Conservation (phyloP, 23 tunicate species). For the Phallusia fumigata region DNA sequence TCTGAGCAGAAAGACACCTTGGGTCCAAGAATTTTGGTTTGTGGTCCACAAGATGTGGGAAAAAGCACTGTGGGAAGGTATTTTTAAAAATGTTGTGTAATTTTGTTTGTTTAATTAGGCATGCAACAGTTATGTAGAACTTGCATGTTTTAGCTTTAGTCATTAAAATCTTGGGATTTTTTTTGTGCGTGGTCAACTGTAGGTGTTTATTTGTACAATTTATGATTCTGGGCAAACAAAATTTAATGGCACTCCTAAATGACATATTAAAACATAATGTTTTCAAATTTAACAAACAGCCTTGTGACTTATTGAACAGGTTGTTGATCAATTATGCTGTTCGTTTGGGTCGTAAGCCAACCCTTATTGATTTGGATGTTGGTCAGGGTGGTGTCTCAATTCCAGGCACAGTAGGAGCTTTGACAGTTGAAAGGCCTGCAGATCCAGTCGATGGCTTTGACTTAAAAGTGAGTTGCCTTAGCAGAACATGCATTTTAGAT, state of each 20-base stretch:
- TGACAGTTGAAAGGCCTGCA: conserved; percentile 85
- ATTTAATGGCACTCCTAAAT: too few relatives aligned
- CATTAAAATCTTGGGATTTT: background rate
- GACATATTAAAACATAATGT: too few relatives aligned
- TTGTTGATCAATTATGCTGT: conserved; percentile 71
- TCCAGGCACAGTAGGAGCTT: conserved; percentile 91
- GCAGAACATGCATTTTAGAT: too few relatives aligned
- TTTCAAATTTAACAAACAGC: too few relatives aligned
- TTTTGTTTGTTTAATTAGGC: too few relatives aligned
- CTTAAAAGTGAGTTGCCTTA: conserved; percentile 31
- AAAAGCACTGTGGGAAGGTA: conserved; percentile 75
- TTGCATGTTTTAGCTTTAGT: too few relatives aligned
- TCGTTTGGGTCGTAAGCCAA: conserved; percentile 74
- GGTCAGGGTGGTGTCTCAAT: conserved; percentile 91
- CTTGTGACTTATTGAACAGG: too few relatives aligned
- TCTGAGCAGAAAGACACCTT: conserved; percentile 62
- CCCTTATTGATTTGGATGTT: conserved; percentile 82
- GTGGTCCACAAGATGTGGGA: conserved; percentile 95
- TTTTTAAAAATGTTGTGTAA: too few relatives aligned
- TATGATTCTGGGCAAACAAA: too few relatives aligned
- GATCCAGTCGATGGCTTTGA: conserved; percentile 95
- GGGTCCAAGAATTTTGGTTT: conserved; percentile 85
- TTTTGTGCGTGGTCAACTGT: too few relatives aligned
- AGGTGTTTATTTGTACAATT: background rate
- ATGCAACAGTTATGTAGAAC: too few relatives aligned